Evolutionary conservation across 2,113 vertebrate genomes (phyloP).

Genomic region (Muntiacus reevesi): DNA sequence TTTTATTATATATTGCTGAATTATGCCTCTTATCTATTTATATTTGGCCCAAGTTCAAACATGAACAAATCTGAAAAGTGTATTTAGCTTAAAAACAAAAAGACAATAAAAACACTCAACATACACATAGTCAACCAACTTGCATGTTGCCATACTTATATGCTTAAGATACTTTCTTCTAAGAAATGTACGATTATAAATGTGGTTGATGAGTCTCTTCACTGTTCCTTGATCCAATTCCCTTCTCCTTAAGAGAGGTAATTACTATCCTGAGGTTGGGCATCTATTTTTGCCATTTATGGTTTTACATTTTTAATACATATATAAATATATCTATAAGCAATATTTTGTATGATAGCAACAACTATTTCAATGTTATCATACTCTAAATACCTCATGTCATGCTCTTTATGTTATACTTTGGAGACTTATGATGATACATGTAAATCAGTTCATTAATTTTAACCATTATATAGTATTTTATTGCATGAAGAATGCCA

Average conservation of each 20-base stretch:
- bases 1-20: background rate
- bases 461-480: background rate
- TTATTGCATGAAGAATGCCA: background rate
- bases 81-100: conserved; percentile 26
- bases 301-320: background rate
- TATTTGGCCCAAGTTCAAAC: background rate
- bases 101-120: background rate
- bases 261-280: background rate
- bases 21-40: background rate
- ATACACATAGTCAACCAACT: background rate
- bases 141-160: background rate
- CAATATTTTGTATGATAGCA: background rate
- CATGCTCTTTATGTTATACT: background rate
- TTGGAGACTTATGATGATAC: background rate
- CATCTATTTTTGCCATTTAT: background rate
- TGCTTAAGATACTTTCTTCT: background rate
- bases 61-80: conserved; percentile 37
- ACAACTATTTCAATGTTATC: background rate
- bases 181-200: background rate
- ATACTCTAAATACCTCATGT: background rate
- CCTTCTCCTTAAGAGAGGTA: background rate
- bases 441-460: background rate
- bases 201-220: background rate
- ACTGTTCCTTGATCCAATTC: background rate
- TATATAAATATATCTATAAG: background rate